phyloP scores from a whole-genome alignment of 2,888 invertebrate genomes.

The Druceiella hillmani region DNA sequence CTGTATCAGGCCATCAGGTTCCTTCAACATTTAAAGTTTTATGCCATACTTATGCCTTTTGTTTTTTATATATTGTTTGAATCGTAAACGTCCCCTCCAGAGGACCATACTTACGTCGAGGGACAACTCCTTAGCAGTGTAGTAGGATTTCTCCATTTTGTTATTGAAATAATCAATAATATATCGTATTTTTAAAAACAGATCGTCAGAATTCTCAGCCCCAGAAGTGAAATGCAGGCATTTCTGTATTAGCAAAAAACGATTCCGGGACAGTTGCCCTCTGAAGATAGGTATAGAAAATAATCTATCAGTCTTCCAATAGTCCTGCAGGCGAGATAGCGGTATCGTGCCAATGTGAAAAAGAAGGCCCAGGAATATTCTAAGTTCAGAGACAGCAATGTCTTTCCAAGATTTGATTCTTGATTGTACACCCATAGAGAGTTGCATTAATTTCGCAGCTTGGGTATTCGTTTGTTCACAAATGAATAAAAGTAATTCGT shows the following conservation, averaged over 20 bases:
- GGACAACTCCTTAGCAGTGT: background rate
- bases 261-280: background rate
- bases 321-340: background rate
- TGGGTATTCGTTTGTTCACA: background rate
- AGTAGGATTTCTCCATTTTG: background rate
- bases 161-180: background rate
- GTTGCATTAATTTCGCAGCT: background rate
- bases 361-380: conserved; percentile 1
- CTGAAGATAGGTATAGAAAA: background rate
- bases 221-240: background rate
- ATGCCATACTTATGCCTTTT: background rate
- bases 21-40: background rate
- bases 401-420: background rate
- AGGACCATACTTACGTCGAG: background rate
- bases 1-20: background rate
- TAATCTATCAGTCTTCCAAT: background rate
- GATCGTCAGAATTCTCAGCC: background rate
- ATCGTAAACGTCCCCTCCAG: background rate
- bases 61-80: background rate
- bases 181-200: background rate
- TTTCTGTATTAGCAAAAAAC: background rate
- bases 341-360: background rate
- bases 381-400: background rate
- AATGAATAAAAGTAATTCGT: background rate
- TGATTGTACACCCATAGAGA: background rate